Evolutionary conservation across 23 tunicate genomes (phyloP), one percentile per base, ranked within the genome.

Genomic region (Phallusia fumigata): DNA sequence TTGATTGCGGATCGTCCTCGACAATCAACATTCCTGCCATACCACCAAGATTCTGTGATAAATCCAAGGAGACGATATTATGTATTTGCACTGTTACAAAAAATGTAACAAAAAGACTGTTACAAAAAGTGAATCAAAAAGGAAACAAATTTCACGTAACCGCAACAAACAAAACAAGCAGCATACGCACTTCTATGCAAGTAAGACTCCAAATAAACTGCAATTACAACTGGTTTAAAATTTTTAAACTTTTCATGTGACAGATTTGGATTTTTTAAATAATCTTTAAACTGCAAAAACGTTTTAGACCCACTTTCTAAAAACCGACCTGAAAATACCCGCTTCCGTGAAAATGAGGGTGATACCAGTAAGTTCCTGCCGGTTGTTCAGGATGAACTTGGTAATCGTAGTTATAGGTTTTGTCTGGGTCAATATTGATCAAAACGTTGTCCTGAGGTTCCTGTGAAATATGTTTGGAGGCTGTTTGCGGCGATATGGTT

Each of bases 11-110:
- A 49, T 81, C 89, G 50, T 90, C 95, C 58, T 90, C 90, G 31
- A 90, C 89, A 64, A 90, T 85, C 74, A 90, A 28, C 89, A 90
- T 90, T 22, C 95, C 95, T 49, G 83, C 76, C 86, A 90, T 81
- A 35, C 95, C 95, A 30, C 89, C 74, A n/a, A 36, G 49, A 22
- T 80, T 75, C 88, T 85, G 5, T 40, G 47, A 40, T 10, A 40
- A 40, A 40, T 3, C 5, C 47, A 40, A 40, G 47, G 8, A 3
- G 47, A 10, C 47, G 5, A 3, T 40, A 3, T 10, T 40, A 40
- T 40, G 47, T 40, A 40, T 10, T 40, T 40, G 8, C 47, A 40
- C n/a, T n/a, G n/a, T n/a, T n/a, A n/a, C n/a, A n/a, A n/a, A n/a
- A n/a, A n/a, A n/a, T n/a, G n/a, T n/a, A n/a, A n/a, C n/a, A n/a